Evolutionary conservation across 2,797 vertebrate species (phyloP), one percentile per base, ranked within the genome.

Genomic region (Anabas testudineus): DNA sequence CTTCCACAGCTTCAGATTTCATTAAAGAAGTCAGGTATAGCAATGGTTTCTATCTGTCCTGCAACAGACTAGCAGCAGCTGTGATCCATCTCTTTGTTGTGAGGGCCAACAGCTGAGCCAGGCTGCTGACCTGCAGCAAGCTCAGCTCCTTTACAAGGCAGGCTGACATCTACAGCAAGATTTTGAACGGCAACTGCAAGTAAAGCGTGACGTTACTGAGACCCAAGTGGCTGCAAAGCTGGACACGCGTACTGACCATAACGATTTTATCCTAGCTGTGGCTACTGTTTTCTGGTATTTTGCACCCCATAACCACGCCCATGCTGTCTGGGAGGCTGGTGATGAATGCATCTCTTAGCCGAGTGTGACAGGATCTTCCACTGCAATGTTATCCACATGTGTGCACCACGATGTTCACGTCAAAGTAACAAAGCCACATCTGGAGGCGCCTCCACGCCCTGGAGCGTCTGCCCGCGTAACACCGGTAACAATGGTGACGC

Each of bases 401-500:
- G 21, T 24, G 5, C 24, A 37, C 7, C 54, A 18, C 5, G 26
- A 41, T 28, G 39, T 49, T n/a, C 30, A 42, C 43, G 64, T 58
- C 37, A 67, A 7, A 57, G 19, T 13, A 42, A 70, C 53, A 56
- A 52, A 74, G 46, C 51, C 54, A 81, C 81, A 77, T 79, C 68
- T 84, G 82, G 65, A 74, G 48, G 34, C 9, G 21, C 52, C 63
- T 84, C 74, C 87, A 82, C 82, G 80, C 84, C 88, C 87, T 45
- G 54, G 21, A 36, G 65, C 52, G 59, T 63, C 69, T 41, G 63
- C 58, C 53, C 66, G 74, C 58, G 58, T 55, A 55, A 42, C 76
- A 53, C 82, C 68, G 86, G 83, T 55, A 90, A 92, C 90, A 92
- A 92, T 87, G 88, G 85, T 93, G 92, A 92, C 89, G 91, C 92